Evolutionary conservation across 2,797 vertebrate genomes (phyloP), one percentile per base, ranked within the genome.

Genomic region (Luscinia luscinia): DNA sequence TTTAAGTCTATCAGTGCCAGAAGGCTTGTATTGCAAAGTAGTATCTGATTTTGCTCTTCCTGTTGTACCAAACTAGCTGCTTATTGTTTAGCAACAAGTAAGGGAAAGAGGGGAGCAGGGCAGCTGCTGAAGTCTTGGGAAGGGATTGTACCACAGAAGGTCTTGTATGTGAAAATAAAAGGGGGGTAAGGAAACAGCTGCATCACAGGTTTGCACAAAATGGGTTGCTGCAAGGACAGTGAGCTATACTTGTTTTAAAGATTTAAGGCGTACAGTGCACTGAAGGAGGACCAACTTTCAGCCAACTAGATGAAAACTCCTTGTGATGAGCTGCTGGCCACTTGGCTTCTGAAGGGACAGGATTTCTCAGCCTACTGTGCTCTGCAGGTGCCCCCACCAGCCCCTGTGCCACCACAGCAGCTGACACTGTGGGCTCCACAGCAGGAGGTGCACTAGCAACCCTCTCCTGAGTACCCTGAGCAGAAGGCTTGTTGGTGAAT

Each of bases 211-310:
- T 84, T 12, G 5, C 23, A 23, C 21, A 66, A 69, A 74, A 81
- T 0, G 0, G 11, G 22, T 51, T 6, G 0, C 28, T 30, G 23
- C 1, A 3, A 72, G 22, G 17, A 59, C 7, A 55, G 20, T 6
- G 6, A 61, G 17, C 30, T 69, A 13, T 4, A 15, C 12, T 30
- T 20, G 21, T 46, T 81, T 46, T 74, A 34, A 69, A 69, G 1
- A 14, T 51, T 77, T 13, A 28, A 49, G 32, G 21, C 9, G 26
- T 12, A 36, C 12, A 41, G 13, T 22, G 45, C 41, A 46, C 30
- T 21, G 36, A 63, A 68, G 26, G 48, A 83, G 26, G 36, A 67
- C 46, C 40, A 49, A 26, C 52, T 66, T 57, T 26, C 46, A 46
- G 17, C 19, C 51, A 58, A 9, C 9, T 13, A 54, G 28, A 58